Conservation (phyloP, 2,888 invertebrate genomes). For the Eupithecia tripunctaria region DNA sequence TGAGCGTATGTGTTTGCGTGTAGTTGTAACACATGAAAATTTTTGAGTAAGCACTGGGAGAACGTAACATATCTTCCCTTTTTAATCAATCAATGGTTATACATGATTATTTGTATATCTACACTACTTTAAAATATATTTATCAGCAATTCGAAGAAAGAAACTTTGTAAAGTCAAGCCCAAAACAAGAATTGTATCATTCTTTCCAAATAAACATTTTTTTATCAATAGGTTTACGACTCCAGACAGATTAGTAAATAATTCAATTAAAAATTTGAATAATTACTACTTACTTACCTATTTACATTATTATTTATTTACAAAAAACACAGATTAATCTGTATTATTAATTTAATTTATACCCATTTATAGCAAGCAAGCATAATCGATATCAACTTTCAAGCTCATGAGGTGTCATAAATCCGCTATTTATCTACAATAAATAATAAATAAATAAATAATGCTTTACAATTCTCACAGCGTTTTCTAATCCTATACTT, state of each 20-base stretch:
- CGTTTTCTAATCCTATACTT: not conserved
- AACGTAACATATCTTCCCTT: too few relatives aligned
- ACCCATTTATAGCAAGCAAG: too few relatives aligned
- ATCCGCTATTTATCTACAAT: not conserved
- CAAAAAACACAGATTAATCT: conserved; percentile 44
- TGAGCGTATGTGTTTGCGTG: too few relatives aligned
- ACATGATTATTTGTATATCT: too few relatives aligned
- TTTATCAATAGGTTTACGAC: too few relatives aligned
- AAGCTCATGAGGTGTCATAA: not conserved
- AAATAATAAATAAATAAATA: not conserved
- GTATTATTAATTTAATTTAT: not conserved
- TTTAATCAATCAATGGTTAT: too few relatives aligned
- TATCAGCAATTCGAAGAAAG: conserved; percentile 20
- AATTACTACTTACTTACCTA: not conserved
- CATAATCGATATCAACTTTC: not conserved
- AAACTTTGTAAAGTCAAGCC: conserved; percentile 9
- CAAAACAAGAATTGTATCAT: not conserved
- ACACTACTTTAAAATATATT: not conserved
- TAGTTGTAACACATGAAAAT: too few relatives aligned
- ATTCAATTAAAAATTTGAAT: not conserved
- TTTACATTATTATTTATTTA: conserved; percentile 51
- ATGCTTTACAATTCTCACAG: not conserved
- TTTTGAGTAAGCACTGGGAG: too few relatives aligned
- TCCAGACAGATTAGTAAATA: not conserved
- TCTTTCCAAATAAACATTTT: not conserved